These are phyloP conservation scores for Drosophila sucinea DNA, from an alignment of 1,140 invertebrate species.

Conservation along the genomic window DNA sequence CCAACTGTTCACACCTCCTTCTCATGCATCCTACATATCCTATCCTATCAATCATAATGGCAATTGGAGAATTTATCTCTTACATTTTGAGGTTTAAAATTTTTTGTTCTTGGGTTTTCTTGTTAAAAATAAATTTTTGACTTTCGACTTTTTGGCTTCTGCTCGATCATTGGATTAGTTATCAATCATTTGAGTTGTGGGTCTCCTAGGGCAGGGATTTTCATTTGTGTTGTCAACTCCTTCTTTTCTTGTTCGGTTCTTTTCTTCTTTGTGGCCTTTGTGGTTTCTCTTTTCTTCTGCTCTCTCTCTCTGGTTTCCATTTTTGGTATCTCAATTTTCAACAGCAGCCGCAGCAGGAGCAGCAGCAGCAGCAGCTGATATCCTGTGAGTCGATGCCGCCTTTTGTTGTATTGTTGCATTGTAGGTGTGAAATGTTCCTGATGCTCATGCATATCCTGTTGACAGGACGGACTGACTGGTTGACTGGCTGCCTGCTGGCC, in stretches of 20 bases:
- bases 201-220: slow-evolving; percentile 45
- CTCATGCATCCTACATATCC: not conserved
- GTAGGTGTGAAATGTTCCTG: slow-evolving; percentile 75
- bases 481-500: slow-evolving; percentile 55
- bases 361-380: slow-evolving; percentile 62
- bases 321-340: slow-evolving; percentile 62
- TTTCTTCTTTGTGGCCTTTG: slow-evolving; percentile 47
- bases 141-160: slow-evolving; percentile 67
- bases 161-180: slow-evolving; percentile 61
- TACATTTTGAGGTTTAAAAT: not conserved
- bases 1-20: slow-evolving; percentile 68
- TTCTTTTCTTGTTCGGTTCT: slow-evolving; percentile 47
- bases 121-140: slow-evolving; percentile 26
- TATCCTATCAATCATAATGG: slow-evolving; percentile 66
- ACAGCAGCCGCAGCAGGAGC: slow-evolving; percentile 9
- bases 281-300: slow-evolving; percentile 43
- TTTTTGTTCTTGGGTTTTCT: not conserved
- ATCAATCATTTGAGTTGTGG: slow-evolving; percentile 52
- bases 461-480: slow-evolving; percentile 50
- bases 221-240: slow-evolving; percentile 73
- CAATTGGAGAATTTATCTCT: slow-evolving; percentile 36
- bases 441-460: slow-evolving; percentile 77
- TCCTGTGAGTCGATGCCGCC: slow-evolving; percentile 39
- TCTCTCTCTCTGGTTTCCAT: slow-evolving; percentile 20
- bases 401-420: slow-evolving; percentile 68